phyloP scores from a whole-genome alignment of 2,888 invertebrate genomes.

The Hanleya hanleyi region DNA sequence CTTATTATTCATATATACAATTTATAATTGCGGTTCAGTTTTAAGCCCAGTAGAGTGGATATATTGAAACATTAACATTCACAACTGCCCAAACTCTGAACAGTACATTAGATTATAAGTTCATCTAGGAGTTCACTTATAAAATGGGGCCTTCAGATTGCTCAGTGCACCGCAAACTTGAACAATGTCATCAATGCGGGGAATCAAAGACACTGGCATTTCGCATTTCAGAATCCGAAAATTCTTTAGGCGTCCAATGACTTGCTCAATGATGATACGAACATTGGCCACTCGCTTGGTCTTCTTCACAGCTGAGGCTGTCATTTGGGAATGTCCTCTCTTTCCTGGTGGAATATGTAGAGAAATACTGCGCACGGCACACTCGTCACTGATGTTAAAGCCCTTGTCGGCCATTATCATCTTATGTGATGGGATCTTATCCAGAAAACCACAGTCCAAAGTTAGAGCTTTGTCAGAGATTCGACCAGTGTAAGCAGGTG shows the following conservation, averaged over 20 bases:
- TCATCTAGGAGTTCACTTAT: not conserved
- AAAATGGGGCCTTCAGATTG: not conserved
- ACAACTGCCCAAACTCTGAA: not conserved
- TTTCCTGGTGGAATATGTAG: constrained; percentile 36
- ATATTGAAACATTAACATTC: not conserved
- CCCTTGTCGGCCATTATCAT: constrained; percentile 44
- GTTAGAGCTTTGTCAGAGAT: constrained; percentile 37
- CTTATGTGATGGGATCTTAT: constrained; percentile 24
- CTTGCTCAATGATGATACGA: constrained; percentile 44
- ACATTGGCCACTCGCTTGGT: constrained; percentile 39
- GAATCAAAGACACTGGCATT: constrained; percentile 33
- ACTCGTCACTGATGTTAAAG: constrained; percentile 37
- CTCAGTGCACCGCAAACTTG: constrained; percentile 24
- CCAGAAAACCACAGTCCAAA: constrained; percentile 32
- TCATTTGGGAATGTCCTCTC: constrained; percentile 37
- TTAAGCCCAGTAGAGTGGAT: not conserved
- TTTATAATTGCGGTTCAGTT: too few relatives aligned
- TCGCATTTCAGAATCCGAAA: constrained; percentile 36
- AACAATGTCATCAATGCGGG: constrained; percentile 38
- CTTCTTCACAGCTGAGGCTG: constrained; percentile 28
- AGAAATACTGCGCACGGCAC: constrained; percentile 5
- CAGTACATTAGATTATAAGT: not conserved
- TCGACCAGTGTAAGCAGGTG: constrained; percentile 35
- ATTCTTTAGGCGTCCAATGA: constrained; percentile 40
- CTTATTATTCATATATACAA: too few relatives aligned